These are phyloP conservation scores for Mythimna albipuncta DNA, from an alignment of 2,888 invertebrate genomes.

Conservation along the genomic window DNA sequence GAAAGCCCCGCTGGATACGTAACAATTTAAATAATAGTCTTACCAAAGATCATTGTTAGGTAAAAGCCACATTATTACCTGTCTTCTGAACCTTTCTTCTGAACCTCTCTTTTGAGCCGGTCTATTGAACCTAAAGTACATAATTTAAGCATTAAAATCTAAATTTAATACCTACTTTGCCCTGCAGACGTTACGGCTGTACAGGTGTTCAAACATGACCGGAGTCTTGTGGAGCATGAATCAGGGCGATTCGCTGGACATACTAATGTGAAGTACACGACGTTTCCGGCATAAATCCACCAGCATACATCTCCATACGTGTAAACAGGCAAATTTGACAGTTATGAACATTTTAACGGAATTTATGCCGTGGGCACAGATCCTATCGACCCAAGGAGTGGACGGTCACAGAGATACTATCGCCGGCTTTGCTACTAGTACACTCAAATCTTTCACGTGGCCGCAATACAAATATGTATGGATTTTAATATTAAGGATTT, in stretches of 20 bases:
- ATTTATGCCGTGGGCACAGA: slow-evolving; percentile 71
- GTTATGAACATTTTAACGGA: slow-evolving; percentile 76
- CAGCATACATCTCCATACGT: slow-evolving; percentile 66
- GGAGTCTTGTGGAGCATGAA: slow-evolving; percentile 71
- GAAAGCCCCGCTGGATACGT: no score
- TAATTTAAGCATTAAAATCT: slow-evolving; percentile 13
- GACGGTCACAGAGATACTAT: slow-evolving; percentile 70
- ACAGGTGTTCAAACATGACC: slow-evolving; percentile 72
- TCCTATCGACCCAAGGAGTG: slow-evolving; percentile 71
- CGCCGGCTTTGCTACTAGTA: slow-evolving; percentile 65
- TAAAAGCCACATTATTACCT: no score
- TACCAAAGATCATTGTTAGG: no score
- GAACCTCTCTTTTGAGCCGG: no score
- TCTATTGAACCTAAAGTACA: no score
- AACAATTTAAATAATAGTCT: no score
- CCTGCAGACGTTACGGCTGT: slow-evolving; percentile 50
- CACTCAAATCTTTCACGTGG: slow-evolving; percentile 70
- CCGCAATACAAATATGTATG: slow-evolving; percentile 68
- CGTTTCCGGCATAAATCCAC: slow-evolving; percentile 81
- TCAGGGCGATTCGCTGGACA: slow-evolving; percentile 71
- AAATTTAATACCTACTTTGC: slow-evolving; percentile 34
- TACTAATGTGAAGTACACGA: slow-evolving; percentile 76
- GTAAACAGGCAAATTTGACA: slow-evolving; percentile 78
- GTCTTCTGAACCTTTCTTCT: no score
- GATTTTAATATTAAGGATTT: slow-evolving; percentile 62